phyloP scores from a whole-genome alignment of 2,113 vertebrate species.

The Vulpes vulpes region DNA sequence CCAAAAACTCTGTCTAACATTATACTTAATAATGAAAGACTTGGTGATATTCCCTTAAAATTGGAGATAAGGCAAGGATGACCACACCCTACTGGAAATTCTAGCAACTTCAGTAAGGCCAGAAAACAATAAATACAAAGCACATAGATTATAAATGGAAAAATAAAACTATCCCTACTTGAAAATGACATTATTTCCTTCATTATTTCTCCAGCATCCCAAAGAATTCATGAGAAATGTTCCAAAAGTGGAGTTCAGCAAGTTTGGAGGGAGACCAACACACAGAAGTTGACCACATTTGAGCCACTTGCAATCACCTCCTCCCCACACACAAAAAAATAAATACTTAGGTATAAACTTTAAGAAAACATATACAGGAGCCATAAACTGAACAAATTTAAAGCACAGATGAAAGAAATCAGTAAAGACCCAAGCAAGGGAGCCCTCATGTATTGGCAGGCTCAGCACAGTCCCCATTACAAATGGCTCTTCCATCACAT shows the following conservation, averaged over 20 bases:
- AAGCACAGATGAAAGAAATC: neutral
- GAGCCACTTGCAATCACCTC: neutral
- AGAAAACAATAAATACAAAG: neutral
- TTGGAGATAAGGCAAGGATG: neutral
- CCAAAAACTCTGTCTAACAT: neutral
- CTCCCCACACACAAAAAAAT: neutral
- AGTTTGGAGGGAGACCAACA: neutral
- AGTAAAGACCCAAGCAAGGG: too few relatives aligned
- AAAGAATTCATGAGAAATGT: neutral
- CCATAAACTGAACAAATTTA: neutral
- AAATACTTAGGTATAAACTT: neutral
- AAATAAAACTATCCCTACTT: neutral
- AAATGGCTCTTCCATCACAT: neutral
- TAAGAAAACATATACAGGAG: neutral
- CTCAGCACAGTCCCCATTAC: fast-evolving
- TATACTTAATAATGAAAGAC: neutral
- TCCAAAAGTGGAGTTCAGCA: neutral
- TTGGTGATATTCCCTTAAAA: neutral
- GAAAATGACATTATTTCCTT: neutral
- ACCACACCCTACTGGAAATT: too few relatives aligned
- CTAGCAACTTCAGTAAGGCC: neutral
- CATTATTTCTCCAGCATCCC: neutral
- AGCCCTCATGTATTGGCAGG: too few relatives aligned
- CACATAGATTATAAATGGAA: neutral
- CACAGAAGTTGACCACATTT: neutral